These are phyloP conservation scores for Limnothrissa miodon DNA, from an alignment of 2,113 vertebrate genomes.

Conservation along the genomic window DNA sequence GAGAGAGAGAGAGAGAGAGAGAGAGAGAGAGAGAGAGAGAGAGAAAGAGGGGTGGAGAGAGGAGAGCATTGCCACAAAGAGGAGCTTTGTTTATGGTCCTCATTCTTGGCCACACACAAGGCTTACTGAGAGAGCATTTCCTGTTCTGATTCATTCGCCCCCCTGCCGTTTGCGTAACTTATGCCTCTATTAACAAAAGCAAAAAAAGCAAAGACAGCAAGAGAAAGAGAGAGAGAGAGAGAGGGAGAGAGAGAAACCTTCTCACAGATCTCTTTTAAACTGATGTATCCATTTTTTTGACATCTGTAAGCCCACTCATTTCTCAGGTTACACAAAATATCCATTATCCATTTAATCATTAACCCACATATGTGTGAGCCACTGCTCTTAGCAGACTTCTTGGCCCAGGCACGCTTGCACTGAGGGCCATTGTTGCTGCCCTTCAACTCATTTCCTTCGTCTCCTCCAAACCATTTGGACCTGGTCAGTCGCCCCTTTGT, in stretches of 20 bases:
- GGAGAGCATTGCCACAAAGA: conserved; percentile 58
- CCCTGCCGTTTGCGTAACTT: conserved; percentile 59
- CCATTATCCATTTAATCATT: conserved; percentile 19
- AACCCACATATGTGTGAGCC: conserved; percentile 9
- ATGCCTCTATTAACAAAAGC: conserved; percentile 56
- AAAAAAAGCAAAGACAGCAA: conserved; percentile 37
- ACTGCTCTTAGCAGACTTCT: conserved; percentile 6
- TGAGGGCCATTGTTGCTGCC: conserved; percentile 4
- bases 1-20: conserved; percentile 47
- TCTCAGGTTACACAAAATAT: conserved; percentile 27
- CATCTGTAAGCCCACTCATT: background rate
- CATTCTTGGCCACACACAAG: conserved; percentile 69
- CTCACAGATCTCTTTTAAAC: conserved; percentile 8
- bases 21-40: conserved; percentile 33
- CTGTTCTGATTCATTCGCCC: conserved; percentile 66
- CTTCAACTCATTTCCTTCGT: conserved; percentile 12
- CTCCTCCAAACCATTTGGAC: conserved; percentile 5
- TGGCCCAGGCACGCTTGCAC: background rate
- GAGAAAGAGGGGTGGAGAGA: conserved; percentile 44
- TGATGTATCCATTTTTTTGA: conserved; percentile 11
- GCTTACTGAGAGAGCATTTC: conserved; percentile 70
- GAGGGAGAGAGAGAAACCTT: conserved; percentile 26
- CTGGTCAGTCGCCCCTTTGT: conserved; percentile 11
- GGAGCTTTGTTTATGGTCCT: conserved; percentile 67
- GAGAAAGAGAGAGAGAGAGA: background rate